phyloP scores from a whole-genome alignment of 1,140 invertebrate species.

The Drosophila sulfurigaster region DNA sequence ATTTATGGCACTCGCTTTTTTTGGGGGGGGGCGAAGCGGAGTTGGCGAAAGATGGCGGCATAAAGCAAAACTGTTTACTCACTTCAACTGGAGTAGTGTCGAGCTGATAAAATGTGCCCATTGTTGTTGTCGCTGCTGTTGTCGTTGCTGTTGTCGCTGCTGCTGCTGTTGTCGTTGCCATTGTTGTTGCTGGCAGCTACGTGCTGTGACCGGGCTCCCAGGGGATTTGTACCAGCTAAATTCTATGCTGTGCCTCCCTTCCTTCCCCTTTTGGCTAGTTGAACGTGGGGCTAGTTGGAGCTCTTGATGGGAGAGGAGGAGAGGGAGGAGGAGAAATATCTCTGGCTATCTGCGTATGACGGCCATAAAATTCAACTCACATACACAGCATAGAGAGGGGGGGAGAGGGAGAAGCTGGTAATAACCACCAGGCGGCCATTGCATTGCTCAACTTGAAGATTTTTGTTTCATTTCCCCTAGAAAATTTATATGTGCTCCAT shows the following conservation, averaged over 20 bases:
- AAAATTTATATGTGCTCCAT: slow-evolving; percentile 60
- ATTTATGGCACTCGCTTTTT: slow-evolving; percentile 69
- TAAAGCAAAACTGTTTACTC: slow-evolving; percentile 79
- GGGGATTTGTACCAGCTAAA: slow-evolving; percentile 76
- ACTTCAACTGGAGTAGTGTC: slow-evolving; percentile 74
- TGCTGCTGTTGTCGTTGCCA: slow-evolving; percentile 26
- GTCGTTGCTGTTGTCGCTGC: slow-evolving; percentile 3
- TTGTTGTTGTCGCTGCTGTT: slow-evolving; percentile 22
- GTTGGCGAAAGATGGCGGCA: slow-evolving; percentile 28
- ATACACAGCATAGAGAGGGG: slow-evolving; percentile 27
- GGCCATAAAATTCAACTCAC: slow-evolving; percentile 79
- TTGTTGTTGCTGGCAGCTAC: slow-evolving; percentile 45
- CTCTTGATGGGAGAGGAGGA: not conserved
- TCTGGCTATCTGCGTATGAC: slow-evolving; percentile 74
- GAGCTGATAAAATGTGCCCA: slow-evolving; percentile 63
- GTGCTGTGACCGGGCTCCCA: slow-evolving; percentile 69
- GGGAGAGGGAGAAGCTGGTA: slow-evolving; percentile 33
- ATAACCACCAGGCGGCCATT: slow-evolving; percentile 78
- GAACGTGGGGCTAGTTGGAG: not conserved
- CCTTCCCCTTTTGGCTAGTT: slow-evolving; percentile 1
- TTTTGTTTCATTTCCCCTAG: slow-evolving; percentile 61
- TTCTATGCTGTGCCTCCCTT: slow-evolving; percentile 42
- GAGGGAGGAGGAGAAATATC: not conserved
- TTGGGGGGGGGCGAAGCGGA: not conserved
- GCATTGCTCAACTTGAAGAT: slow-evolving; percentile 65